Conservation (phyloP, 2,888 invertebrate species). For the Ceraclea dissimilis region DNA sequence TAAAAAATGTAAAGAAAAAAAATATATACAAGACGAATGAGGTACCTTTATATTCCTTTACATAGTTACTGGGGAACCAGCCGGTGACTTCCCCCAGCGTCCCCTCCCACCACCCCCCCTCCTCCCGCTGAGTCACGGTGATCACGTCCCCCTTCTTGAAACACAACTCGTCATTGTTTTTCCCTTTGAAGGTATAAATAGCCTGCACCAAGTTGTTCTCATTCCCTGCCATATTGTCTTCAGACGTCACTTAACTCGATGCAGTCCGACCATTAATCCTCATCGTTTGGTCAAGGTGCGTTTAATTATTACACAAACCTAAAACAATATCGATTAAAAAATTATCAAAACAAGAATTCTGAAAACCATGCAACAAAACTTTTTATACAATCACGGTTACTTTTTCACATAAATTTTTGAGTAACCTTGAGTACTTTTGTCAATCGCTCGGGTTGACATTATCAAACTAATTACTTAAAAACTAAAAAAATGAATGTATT, state of each 20-base stretch:
- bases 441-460: too few species aligned
- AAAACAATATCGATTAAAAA: too few species aligned
- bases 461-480: too few species aligned
- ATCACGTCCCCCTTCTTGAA: slow-evolving; percentile 95
- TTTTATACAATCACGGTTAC: too few species aligned
- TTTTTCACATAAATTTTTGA: too few species aligned
- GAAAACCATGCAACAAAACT: too few species aligned
- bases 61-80: slow-evolving; percentile 98
- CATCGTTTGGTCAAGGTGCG: neutral
- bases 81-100: slow-evolving; percentile 91
- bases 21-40: too few species aligned
- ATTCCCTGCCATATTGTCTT: slow-evolving; percentile 39
- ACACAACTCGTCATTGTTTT: slow-evolving; percentile 95
- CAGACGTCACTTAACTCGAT: neutral
- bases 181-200: slow-evolving; percentile 88
- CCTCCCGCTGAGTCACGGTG: slow-evolving; percentile 90
- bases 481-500: too few species aligned
- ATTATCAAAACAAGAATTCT: too few species aligned
- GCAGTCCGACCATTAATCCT: neutral
- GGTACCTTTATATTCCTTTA: slow-evolving; percentile 77
- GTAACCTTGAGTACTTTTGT: too few species aligned
- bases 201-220: slow-evolving; percentile 76
- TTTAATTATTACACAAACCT: too few species aligned
- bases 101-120: slow-evolving; percentile 99
- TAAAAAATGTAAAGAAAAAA: too few species aligned